Evolutionary conservation across 2,113 vertebrate genomes (phyloP).

Genomic region (Gopherus evgoodei): DNA sequence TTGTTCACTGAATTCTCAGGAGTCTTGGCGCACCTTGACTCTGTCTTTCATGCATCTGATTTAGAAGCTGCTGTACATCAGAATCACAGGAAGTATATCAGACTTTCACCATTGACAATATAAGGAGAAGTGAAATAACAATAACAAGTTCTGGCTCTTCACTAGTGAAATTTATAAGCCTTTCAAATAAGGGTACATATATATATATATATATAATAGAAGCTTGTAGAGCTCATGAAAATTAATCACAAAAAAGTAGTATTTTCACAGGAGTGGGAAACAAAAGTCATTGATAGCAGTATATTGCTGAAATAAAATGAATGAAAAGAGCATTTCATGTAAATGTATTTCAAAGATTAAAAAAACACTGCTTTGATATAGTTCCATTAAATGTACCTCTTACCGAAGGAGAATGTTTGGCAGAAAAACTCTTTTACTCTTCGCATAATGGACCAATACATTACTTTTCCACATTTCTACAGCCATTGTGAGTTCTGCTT

Average conservation of each 20-base stretch:
- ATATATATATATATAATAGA: neutral
- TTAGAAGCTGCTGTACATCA: neutral
- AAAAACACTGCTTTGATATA: neutral
- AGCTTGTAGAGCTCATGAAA: neutral
- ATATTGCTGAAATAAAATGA: neutral
- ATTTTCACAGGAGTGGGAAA: neutral
- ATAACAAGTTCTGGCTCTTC: neutral
- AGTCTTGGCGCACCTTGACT: conserved; percentile 15
- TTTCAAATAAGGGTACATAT: neutral
- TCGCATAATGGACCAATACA: neutral
- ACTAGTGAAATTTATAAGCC: conserved; percentile 24
- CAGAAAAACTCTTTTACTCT: neutral
- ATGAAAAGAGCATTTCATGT: neutral
- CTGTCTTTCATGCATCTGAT: conserved; percentile 6
- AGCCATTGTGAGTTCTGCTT: neutral
- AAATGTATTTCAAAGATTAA: neutral
- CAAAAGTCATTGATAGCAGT: neutral
- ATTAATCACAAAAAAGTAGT: conserved; percentile 1
- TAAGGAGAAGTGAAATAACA: conserved; percentile 26
- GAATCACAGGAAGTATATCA: neutral
- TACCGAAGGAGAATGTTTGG: neutral
- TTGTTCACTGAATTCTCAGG: neutral
- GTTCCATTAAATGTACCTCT: neutral
- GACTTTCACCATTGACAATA: neutral
- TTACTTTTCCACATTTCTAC: neutral